These are phyloP conservation scores for Ciona savignyi DNA, from an alignment of 23 tunicate species.

Conservation along the genomic window DNA sequence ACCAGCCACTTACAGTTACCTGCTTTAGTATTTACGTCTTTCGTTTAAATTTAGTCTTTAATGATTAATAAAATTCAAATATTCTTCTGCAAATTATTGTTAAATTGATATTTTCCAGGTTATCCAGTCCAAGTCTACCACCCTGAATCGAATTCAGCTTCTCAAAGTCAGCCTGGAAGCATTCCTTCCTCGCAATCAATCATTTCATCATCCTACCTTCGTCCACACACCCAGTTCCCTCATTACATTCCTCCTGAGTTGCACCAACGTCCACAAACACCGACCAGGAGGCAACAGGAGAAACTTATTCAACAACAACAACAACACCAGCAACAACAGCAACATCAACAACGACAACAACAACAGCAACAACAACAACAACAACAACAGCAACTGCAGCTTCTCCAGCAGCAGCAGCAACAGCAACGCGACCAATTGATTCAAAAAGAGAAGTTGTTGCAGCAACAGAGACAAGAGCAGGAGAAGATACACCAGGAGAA, in stretches of 20 bases:
- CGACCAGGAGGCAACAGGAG: background rate
- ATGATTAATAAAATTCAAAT: too few relatives aligned
- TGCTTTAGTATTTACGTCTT: too few relatives aligned
- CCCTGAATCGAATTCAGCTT: background rate
- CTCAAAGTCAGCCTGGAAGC: background rate
- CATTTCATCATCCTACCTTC: background rate
- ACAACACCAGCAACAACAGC: background rate
- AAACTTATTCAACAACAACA: background rate
- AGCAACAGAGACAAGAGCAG: background rate
- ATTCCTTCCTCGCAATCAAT: background rate
- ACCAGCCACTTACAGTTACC: too few relatives aligned
- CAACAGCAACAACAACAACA: constrained; percentile 10
- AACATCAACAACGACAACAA: constrained; percentile 2
- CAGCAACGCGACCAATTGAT: background rate
- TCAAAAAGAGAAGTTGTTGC: background rate
- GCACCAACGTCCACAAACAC: background rate
- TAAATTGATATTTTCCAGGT: background rate
- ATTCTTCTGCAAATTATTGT: too few relatives aligned
- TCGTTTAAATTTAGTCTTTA: too few relatives aligned
- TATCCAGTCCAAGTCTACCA: background rate
- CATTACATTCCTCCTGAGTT: background rate
- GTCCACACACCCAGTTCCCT: background rate
- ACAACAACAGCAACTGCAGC: background rate
- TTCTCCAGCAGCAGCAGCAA: background rate
- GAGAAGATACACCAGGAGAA: background rate